A percentile compares a stretch with the other conserved stretches of the same genome.
phyloP scores from a whole-genome alignment of 2,113 vertebrate species.

The Hiodon alosoides region DNA sequence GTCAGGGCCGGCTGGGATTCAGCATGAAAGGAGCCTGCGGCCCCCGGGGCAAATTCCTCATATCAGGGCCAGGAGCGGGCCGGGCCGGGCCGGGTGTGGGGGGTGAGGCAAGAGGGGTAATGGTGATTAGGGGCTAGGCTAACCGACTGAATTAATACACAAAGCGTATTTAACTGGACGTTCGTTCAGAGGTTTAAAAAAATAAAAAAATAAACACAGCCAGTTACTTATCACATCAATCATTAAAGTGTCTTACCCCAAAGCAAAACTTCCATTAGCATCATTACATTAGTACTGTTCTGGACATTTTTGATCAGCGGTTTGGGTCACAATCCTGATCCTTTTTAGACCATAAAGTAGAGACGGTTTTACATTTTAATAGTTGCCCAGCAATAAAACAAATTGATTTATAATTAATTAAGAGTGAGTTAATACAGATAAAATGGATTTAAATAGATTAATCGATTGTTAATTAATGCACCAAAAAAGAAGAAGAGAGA shows the following conservation, averaged over 20 bases:
- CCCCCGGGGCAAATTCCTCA: not conserved
- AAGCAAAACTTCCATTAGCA: not conserved
- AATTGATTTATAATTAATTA: slow-evolving; percentile 5
- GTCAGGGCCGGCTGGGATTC: slow-evolving; percentile 10
- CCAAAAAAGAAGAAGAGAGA: too few relatives aligned
- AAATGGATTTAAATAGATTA: not conserved
- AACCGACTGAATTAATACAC: not conserved
- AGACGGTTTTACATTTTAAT: not conserved
- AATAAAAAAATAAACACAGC: not conserved
- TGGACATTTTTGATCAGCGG: not conserved
- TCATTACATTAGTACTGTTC: not conserved
- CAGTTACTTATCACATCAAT: too few relatives aligned
- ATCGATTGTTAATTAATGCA: not conserved
- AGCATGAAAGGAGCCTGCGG: not conserved
- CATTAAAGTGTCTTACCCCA: not conserved
- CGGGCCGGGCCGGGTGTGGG: not conserved
- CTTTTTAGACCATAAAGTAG: not conserved
- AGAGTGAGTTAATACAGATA: not conserved
- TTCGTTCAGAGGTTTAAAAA: not conserved
- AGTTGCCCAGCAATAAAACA: not conserved
- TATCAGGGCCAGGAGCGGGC: not conserved
- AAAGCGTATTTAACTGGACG: not conserved
- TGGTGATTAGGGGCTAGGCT: not conserved
- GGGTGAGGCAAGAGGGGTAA: not conserved
- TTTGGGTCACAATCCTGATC: not conserved